A percentile compares a stretch with the other conserved stretches of the same genome.
Conservation (phyloP, 2,113 vertebrate genomes). For the Limanda limanda region DNA sequence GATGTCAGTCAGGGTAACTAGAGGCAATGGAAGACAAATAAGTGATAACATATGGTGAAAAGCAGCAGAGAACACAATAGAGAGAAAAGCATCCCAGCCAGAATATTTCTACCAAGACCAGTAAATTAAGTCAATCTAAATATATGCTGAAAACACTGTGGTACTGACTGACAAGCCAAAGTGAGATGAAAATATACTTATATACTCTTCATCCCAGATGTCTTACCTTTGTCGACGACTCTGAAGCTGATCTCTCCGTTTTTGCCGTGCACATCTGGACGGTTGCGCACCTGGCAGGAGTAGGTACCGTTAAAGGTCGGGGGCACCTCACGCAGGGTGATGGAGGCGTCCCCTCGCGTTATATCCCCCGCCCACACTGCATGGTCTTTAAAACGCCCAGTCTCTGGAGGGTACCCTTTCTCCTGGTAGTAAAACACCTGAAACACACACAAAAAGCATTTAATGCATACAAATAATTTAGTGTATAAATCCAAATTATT, state of each 20-base stretch:
- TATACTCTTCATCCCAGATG: not conserved
- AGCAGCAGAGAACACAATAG: not conserved
- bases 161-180: too few relatives aligned
- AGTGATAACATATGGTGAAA: not conserved
- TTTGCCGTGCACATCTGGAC: conserved; percentile 87
- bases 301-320: conserved; percentile 92
- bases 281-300: conserved; percentile 91
- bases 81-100: not conserved
- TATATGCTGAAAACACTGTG: too few relatives aligned
- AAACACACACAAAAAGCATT: conserved; percentile 12
- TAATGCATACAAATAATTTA: not conserved
- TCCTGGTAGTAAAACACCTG: conserved; percentile 89
- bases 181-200: not conserved
- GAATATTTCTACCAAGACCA: not conserved
- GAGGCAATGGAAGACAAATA: not conserved
- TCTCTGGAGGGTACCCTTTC: conserved; percentile 64
- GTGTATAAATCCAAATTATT: not conserved
- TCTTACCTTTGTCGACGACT: conserved; percentile 83
- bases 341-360: conserved; percentile 82
- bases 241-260: conserved; percentile 84
- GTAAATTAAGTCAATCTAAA: too few relatives aligned
- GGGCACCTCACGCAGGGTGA: conserved; percentile 84
- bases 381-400: conserved; percentile 83
- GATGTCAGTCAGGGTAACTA: conserved; percentile 89
- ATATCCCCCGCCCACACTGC: conserved; percentile 90